Evolutionary conservation across 2,888 invertebrate species (phyloP).

Genomic region (Hyposoter didymator): DNA sequence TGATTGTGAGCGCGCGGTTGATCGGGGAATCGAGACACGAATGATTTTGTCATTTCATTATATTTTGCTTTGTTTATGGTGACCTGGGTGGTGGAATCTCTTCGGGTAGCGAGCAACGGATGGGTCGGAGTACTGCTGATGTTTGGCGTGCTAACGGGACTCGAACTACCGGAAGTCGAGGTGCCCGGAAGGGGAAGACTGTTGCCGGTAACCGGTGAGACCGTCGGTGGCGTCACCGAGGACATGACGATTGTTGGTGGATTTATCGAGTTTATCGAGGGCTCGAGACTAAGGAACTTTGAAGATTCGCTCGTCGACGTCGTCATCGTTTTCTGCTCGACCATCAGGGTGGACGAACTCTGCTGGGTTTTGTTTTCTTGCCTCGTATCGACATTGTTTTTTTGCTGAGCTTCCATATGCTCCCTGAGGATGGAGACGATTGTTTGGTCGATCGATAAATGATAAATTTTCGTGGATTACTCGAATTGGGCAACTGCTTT

Average conservation of each 20-base stretch:
- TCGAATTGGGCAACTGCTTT: not conserved
- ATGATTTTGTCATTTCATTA: not conserved
- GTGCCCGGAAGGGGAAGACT: slow-evolving; percentile 84
- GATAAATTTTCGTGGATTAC: not conserved
- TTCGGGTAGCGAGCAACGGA: slow-evolving; percentile 86
- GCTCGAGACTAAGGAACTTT: slow-evolving; percentile 74
- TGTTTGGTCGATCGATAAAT: not conserved
- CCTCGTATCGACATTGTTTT: slow-evolving; percentile 73
- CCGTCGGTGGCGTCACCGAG: slow-evolving; percentile 93
- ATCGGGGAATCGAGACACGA: too few relatives aligned
- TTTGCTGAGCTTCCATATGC: slow-evolving; percentile 79
- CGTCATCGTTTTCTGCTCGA: slow-evolving; percentile 66
- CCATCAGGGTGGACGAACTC: slow-evolving; percentile 76
- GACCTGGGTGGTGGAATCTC: slow-evolving; percentile 95
- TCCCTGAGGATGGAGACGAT: slow-evolving; percentile 74
- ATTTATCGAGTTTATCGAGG: slow-evolving; percentile 79
- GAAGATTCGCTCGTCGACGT: slow-evolving; percentile 57
- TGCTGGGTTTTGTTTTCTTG: slow-evolving; percentile 54
- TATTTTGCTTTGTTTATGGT: slow-evolving; percentile 1
- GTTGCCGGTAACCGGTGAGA: slow-evolving; percentile 88
- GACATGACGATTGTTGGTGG: slow-evolving; percentile 93
- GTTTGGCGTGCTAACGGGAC: slow-evolving; percentile 82
- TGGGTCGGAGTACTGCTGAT: slow-evolving; percentile 85
- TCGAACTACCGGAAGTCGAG: slow-evolving; percentile 85
- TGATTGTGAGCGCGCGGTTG: not conserved